These are phyloP conservation scores for Bombus ignitus DNA, from an alignment of 1,140 invertebrate genomes.

Conservation along the genomic window DNA sequence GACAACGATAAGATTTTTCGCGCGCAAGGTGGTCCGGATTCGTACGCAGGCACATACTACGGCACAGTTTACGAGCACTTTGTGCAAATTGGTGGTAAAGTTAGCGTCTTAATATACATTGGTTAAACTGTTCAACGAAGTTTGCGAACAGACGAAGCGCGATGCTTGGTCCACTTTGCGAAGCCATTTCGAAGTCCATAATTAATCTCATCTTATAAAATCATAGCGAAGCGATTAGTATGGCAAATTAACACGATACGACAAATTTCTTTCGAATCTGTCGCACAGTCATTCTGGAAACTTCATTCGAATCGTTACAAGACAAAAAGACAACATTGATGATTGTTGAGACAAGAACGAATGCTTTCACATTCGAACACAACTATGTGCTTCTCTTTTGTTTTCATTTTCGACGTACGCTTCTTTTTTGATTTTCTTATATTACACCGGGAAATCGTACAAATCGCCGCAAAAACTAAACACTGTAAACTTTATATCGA, in stretches of 20 bases:
- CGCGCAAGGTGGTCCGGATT: conserved; percentile 15
- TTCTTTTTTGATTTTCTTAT: not conserved
- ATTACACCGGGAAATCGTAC: not conserved
- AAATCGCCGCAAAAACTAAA: not conserved
- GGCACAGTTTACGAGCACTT: conserved; percentile 66
- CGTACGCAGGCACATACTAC: conserved; percentile 39
- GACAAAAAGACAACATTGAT: not conserved
- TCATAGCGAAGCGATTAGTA: conserved; percentile 46
- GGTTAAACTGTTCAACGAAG: conserved; percentile 69
- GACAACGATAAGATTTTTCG: conserved; percentile 5
- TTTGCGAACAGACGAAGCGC: conserved; percentile 62
- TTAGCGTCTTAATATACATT: conserved; percentile 72
- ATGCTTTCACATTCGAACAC: not conserved
- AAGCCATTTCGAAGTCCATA: conserved; percentile 63
- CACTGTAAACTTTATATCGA: not conserved
- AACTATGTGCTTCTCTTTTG: not conserved
- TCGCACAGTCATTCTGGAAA: no score
- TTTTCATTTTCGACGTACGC: not conserved
- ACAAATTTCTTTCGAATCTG: not conserved
- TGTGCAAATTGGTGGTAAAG: conserved; percentile 70
- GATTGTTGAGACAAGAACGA: not conserved
- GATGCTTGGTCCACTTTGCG: conserved; percentile 62
- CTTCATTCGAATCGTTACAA: not conserved
- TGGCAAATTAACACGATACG: conserved; percentile 48
- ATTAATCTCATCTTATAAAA: conserved; percentile 63